These are phyloP conservation scores for Zootermopsis nevadensis DNA, from an alignment of 2,888 invertebrate species.

Conservation along the genomic window DNA sequence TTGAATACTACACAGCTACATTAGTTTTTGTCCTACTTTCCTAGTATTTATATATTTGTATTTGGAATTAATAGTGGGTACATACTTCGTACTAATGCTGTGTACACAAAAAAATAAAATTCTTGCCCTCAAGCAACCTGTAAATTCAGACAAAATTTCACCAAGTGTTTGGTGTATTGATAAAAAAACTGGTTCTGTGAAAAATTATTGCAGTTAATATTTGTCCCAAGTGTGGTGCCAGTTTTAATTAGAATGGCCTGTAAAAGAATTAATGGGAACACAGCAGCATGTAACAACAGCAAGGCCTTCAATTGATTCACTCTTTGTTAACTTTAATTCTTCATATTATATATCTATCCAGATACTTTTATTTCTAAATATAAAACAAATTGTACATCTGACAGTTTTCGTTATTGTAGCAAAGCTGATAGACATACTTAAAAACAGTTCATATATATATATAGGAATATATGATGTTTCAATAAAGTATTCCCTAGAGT, in stretches of 20 bases:
- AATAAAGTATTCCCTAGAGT: constrained; percentile 20
- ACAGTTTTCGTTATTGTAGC: constrained; percentile 13
- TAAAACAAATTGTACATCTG: background rate
- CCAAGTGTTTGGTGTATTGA: constrained; percentile 6
- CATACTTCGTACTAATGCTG: background rate
- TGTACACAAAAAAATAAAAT: background rate
- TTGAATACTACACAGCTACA: background rate
- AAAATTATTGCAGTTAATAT: constrained; percentile 30
- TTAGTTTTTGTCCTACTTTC: background rate
- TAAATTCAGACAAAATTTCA: constrained; percentile 11
- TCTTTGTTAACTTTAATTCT: background rate
- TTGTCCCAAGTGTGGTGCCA: constrained; percentile 30
- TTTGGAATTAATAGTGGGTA: constrained; percentile 1
- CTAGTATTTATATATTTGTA: constrained; percentile 19
- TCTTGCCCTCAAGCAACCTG: background rate
- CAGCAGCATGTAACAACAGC: background rate
- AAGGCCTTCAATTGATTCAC: constrained; percentile 21
- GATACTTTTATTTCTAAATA: constrained; percentile 25
- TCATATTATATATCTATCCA: constrained; percentile 14
- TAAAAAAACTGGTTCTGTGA: background rate
- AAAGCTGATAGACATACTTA: constrained; percentile 36
- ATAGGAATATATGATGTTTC: constrained; percentile 16
- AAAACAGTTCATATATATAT: constrained; percentile 30
- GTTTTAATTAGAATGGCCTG: background rate
- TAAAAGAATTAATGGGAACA: background rate